phyloP scores from a whole-genome alignment of 2,888 invertebrate genomes.

The Tenthredo livida region DNA sequence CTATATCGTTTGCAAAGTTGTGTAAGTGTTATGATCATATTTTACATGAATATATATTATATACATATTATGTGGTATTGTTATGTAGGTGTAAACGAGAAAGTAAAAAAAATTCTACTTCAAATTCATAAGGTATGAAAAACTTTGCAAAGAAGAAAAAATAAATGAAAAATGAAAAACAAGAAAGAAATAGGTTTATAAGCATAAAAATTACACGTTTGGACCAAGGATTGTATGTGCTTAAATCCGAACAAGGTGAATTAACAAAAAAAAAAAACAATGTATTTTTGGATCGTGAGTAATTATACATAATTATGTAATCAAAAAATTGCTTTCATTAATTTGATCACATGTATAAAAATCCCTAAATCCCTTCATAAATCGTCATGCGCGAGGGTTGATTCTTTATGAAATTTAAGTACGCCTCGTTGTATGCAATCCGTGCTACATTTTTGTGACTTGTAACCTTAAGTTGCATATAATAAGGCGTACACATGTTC shows the following conservation, averaged over 20 bases:
- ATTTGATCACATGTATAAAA: background rate
- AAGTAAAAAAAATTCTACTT: conserved; percentile 10
- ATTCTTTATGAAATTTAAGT: too few relatives aligned
- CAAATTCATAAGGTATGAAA: background rate
- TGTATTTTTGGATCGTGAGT: conserved; percentile 39
- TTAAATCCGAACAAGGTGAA: background rate
- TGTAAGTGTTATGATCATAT: background rate
- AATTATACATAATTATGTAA: conserved; percentile 13
- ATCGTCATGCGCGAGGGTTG: too few relatives aligned
- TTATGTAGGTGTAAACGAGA: conserved; percentile 41
- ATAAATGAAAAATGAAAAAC: background rate
- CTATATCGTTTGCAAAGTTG: background rate
- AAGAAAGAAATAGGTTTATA: background rate
- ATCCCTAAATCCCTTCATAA: background rate
- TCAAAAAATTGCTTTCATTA: conserved; percentile 8
- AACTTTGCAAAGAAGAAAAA: background rate
- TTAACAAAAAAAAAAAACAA: background rate
- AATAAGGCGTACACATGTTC: too few relatives aligned
- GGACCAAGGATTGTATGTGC: background rate
- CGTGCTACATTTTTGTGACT: too few relatives aligned
- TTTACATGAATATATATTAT: background rate
- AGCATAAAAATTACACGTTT: background rate
- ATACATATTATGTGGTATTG: conserved; percentile 15
- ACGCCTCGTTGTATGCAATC: too few relatives aligned
- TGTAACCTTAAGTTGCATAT: too few relatives aligned